Evolutionary conservation across 64 coral and sea anemone genomes (phyloP).

Genomic region (Dendrophyllia cribrosa): DNA sequence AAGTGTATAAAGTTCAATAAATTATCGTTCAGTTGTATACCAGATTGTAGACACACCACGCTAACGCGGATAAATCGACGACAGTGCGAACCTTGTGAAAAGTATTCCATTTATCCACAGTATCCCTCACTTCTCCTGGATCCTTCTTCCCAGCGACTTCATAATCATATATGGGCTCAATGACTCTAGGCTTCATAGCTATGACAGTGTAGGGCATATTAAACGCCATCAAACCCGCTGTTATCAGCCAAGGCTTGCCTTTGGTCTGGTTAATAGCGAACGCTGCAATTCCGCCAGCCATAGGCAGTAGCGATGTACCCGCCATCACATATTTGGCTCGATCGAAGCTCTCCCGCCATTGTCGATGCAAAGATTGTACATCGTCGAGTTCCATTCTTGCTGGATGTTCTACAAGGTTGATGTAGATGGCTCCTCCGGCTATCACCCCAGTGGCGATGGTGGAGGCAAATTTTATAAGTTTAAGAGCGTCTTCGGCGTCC

Average conservation of each 20-base stretch:
- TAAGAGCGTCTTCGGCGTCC: conserved; percentile 41
- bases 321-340: conserved; percentile 54
- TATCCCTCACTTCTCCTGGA: conserved; percentile 48
- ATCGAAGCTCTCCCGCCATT: conserved; percentile 51
- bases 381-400: conserved; percentile 65
- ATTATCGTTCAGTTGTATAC: conserved; percentile 35
- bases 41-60: conserved; percentile 55
- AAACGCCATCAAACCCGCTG: conserved; percentile 39
- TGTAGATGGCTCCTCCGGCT: conserved; percentile 61
- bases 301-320: conserved; percentile 48
- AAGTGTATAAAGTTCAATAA: neutral
- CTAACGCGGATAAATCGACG: conserved; percentile 46
- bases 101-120: conserved; percentile 44
- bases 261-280: conserved; percentile 46
- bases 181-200: conserved; percentile 41
- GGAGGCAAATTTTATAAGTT: conserved; percentile 47
- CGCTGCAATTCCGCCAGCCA: conserved; percentile 37
- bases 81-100: conserved; percentile 55
- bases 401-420: conserved; percentile 61
- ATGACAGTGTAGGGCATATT: conserved; percentile 53
- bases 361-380: conserved; percentile 33
- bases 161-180: conserved; percentile 51
- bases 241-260: conserved; percentile 55
- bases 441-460: conserved; percentile 51
- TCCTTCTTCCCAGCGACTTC: conserved; percentile 43